These are phyloP conservation scores for Dipodomys merriami DNA, from an alignment of 2,113 vertebrate genomes.

Conservation along the genomic window DNA sequence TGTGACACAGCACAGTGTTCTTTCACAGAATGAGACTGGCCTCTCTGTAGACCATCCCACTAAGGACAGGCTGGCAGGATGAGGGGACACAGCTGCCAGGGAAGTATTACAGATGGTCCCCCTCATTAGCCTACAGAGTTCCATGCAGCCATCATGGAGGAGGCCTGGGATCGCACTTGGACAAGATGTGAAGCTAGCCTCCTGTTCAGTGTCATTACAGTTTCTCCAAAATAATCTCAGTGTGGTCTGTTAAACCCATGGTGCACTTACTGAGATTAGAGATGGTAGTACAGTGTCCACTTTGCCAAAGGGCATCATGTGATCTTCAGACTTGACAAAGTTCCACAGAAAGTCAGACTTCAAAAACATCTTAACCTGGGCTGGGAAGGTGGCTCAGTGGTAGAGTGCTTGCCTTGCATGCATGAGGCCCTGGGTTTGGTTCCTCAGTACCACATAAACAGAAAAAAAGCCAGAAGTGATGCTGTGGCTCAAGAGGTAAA, in stretches of 20 bases:
- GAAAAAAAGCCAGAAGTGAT: too few species aligned
- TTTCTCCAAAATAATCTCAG: conserved; percentile 67
- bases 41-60: conserved; percentile 55
- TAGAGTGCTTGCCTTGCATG: too few species aligned
- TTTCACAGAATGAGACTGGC: background rate
- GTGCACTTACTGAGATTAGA: background rate
- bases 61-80: conserved; percentile 60
- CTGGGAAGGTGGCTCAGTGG: too few species aligned
- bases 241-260: conserved; percentile 4
- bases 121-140: conserved; percentile 82
- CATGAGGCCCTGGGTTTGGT: too few species aligned
- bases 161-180: conserved; percentile 77
- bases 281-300: background rate
- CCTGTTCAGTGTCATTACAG: conserved; percentile 80
- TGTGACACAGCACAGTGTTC: background rate
- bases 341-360: conserved; percentile 3
- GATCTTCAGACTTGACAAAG: conserved; percentile 50
- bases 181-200: conserved; percentile 80
- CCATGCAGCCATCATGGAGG: conserved; percentile 74
- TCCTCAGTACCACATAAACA: too few species aligned
- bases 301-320: background rate
- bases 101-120: conserved; percentile 83
- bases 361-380: background rate
- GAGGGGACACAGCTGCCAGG: conserved; percentile 81
- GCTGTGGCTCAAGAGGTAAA: too few species aligned